Conservation (phyloP, 30 jellyfish, hydroid and myxozoan genomes). For the Chrysaora quinquecirrha region DNA sequence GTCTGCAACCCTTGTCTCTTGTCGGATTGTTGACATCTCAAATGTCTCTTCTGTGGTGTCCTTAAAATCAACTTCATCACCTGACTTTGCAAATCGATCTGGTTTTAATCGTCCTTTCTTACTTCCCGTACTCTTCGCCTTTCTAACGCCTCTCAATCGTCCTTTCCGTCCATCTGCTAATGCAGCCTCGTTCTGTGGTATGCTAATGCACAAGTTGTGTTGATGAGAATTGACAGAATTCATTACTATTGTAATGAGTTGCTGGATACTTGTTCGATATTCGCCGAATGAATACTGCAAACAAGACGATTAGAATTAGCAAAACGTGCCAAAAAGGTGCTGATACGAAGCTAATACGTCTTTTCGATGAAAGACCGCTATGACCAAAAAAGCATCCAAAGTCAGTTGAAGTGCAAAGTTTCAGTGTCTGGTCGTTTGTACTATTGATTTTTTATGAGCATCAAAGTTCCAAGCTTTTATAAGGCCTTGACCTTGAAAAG, state of each 20-base stretch:
- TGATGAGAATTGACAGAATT: slow-evolving; percentile 61
- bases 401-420: too few species aligned
- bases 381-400: too few species aligned
- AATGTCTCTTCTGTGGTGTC: neutral
- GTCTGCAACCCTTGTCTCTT: neutral
- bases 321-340: too few species aligned
- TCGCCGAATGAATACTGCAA: slow-evolving; percentile 55
- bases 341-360: too few species aligned
- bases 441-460: too few species aligned
- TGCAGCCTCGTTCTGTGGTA: slow-evolving; percentile 9
- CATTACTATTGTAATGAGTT: slow-evolving; percentile 41
- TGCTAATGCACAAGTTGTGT: slow-evolving; percentile 50
- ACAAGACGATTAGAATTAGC: neutral
- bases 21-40: neutral
- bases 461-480: too few species aligned
- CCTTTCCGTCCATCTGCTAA: slow-evolving; percentile 6
- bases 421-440: too few species aligned
- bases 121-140: neutral
- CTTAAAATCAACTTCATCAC: slow-evolving; percentile 4
- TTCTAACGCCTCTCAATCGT: slow-evolving; percentile 19
- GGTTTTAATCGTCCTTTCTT: neutral
- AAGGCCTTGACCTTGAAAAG: too few species aligned
- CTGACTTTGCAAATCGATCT: neutral
- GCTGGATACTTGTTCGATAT: slow-evolving; percentile 5
- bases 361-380: too few species aligned